Base-by-base conservation (phyloP, 2,797 vertebrate genomes). In the Sardinella longiceps region DNA sequence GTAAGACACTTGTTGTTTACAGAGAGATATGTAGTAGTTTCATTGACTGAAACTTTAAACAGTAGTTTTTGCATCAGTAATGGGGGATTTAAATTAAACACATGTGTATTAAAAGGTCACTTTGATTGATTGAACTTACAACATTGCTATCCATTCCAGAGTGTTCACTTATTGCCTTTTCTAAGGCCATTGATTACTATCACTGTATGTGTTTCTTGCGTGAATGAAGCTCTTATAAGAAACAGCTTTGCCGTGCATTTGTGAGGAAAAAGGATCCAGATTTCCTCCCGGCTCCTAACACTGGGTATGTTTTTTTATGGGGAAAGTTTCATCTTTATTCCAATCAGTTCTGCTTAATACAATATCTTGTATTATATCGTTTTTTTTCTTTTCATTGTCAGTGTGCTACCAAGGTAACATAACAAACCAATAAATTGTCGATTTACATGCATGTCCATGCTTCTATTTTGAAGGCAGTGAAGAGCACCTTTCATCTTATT, bases 191-290 rank as follows among this genome's bases (percentile, higher is more conserved):
- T 88, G 86, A 87, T 92, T 85, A 82, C 86, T 86, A 80, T 90
- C 88, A 84, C 87, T 86, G 87, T 85, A 89, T 88, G 90, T 87
- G 89, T 87, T 88, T 88, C 85, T 85, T 88, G 77, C 83, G 84
- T 86, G 87, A 90, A 89, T 87, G 37, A 86, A 80, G 43, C 82
- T 85, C 87, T 90, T 85, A 90, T 90, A 84, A 89, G 90, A 92
- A 91, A 89, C 91, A 92, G 90, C 89, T 91, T 90, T 88, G 84
- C 88, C 48, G 82, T 28, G 14, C 85, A 86, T 88, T 90, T 81
- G 37, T 86, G 82, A n/a, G 88, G 84, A 84, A 88, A 90, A 84
- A 83, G 74, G 84, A 87, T 85, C 81, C 84, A 63, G 83, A 86
- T 86, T 87, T 87, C 43, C 83, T 77, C 83, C 81, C 80, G 58